phyloP scores from a whole-genome alignment of 2,797 vertebrate genomes.

The Molossus alvarezi region DNA sequence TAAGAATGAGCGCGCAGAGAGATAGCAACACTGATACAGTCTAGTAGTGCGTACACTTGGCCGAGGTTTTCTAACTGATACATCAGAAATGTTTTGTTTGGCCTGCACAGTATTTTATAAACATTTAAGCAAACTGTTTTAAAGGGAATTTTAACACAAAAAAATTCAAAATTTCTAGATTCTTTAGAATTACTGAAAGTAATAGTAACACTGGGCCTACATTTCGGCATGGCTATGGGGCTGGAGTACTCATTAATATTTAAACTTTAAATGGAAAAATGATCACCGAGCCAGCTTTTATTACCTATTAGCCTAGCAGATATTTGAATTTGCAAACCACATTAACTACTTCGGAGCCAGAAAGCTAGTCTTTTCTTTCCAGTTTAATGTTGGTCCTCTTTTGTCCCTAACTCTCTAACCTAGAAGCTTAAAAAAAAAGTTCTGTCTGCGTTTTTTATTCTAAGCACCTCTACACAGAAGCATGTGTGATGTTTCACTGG shows the following conservation, averaged over 20 bases:
- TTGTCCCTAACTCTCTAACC: not conserved
- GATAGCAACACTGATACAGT: not conserved
- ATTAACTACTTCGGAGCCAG: not conserved
- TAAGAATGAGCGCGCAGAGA: not conserved
- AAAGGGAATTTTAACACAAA: constrained; percentile 46
- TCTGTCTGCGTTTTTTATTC: not conserved
- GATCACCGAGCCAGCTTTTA: not conserved
- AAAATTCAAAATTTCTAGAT: not conserved
- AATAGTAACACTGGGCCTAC: not conserved
- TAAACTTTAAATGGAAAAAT: constrained; percentile 42
- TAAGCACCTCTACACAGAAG: not conserved
- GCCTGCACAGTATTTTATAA: not conserved
- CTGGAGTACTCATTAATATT: not conserved
- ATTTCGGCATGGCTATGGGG: not conserved
- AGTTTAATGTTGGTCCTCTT: not conserved
- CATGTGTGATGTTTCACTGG: not conserved
- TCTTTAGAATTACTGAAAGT: not conserved
- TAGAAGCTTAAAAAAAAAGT: not conserved
- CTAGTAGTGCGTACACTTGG: not conserved
- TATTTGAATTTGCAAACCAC: constrained; percentile 3
- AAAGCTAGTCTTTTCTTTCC: not conserved
- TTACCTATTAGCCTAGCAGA: not conserved
- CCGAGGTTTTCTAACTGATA: not conserved
- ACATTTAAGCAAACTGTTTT: not conserved
- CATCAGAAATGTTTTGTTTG: not conserved